A percentile compares a stretch with the other conserved stretches of the same genome.
Evolutionary conservation across 2,888 invertebrate genomes (phyloP).

Genomic region (Cephus rjabovi): DNA sequence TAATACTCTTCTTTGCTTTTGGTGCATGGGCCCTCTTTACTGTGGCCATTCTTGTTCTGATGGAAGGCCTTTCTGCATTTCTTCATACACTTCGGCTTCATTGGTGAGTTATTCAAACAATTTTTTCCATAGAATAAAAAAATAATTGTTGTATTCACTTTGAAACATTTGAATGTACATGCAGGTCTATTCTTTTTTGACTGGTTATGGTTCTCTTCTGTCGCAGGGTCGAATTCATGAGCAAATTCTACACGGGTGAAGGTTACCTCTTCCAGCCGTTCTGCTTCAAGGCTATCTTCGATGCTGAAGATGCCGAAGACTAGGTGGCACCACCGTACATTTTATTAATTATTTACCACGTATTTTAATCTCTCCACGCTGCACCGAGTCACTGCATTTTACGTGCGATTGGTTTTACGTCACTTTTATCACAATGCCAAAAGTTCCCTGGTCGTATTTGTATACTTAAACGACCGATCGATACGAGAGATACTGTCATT

Average conservation of each 20-base stretch:
- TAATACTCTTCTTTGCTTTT: conserved; percentile 76
- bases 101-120: conserved; percentile 72
- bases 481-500: neutral
- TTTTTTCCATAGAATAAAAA: neutral
- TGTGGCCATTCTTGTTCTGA: conserved; percentile 83
- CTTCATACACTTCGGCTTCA: conserved; percentile 89
- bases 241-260: conserved; percentile 78
- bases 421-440: neutral
- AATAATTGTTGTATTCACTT: neutral
- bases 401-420: neutral
- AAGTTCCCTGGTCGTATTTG: neutral
- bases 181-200: too few relatives aligned
- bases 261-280: conserved; percentile 78
- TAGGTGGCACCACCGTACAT: conserved; percentile 30
- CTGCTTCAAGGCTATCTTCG: conserved; percentile 72
- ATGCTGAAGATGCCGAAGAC: conserved; percentile 62
- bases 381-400: neutral
- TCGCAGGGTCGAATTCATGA: conserved; percentile 81
- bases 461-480: neutral
- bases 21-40: conserved; percentile 85
- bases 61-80: conserved; percentile 94
- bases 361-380: neutral
- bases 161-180: neutral
- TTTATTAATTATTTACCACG: conserved; percentile 1
- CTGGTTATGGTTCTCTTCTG: conserved; percentile 8